A percentile compares a stretch with the other conserved stretches of the same genome.
phyloP scores from a whole-genome alignment of 2,797 vertebrate genomes.

The Malurus splendens region DNA sequence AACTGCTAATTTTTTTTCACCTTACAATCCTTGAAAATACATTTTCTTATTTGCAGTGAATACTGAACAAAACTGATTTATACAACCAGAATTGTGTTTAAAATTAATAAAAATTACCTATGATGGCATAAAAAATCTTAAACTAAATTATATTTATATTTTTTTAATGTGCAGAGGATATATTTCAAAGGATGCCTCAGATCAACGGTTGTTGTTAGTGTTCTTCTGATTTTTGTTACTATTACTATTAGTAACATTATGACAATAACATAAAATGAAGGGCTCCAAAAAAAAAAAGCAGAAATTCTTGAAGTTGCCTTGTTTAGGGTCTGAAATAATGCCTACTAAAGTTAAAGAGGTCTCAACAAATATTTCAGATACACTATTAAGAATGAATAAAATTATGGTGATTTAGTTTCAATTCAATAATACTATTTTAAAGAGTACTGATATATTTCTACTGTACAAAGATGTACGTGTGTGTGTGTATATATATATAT shows the following conservation, averaged over 20 bases:
- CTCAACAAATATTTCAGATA: background rate
- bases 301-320: background rate
- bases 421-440: background rate
- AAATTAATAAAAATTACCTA: slow-evolving; percentile 69
- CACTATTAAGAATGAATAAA: background rate
- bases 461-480: background rate
- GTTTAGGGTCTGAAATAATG: background rate
- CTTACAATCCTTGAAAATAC: slow-evolving; percentile 49
- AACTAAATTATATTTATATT: slow-evolving; percentile 55
- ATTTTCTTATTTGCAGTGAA: slow-evolving; percentile 42
- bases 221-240: background rate
- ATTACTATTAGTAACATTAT: background rate
- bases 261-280: slow-evolving; percentile 21
- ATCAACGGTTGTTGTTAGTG: slow-evolving; percentile 48
- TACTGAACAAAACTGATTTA: slow-evolving; percentile 62
- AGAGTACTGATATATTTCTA: background rate
- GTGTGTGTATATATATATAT: too few relatives aligned
- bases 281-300: slow-evolving; percentile 8
- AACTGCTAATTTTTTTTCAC: slow-evolving; percentile 37
- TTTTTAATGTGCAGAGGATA: background rate
- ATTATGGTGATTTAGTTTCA: background rate
- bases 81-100: slow-evolving; percentile 45
- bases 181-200: slow-evolving; percentile 38
- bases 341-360: background rate
- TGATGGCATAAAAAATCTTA: slow-evolving; percentile 63